phyloP scores from a whole-genome alignment of 2,113 vertebrate genomes.

The Perccottus glenii region DNA sequence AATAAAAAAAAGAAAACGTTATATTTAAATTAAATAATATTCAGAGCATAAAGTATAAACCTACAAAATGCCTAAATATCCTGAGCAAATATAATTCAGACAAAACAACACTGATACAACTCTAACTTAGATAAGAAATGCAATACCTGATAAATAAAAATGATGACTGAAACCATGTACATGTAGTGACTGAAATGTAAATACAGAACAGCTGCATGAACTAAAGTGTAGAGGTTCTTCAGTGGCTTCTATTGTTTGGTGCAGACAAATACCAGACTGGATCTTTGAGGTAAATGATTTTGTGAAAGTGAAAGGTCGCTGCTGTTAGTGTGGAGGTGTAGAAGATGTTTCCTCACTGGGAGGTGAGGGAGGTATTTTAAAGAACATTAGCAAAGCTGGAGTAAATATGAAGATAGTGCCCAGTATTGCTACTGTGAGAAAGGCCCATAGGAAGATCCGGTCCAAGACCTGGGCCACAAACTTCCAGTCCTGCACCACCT shows the following conservation, averaged over 20 bases:
- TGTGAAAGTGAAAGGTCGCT: slow-evolving; percentile 1
- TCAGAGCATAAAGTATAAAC: background rate
- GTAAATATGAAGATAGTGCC: slow-evolving; percentile 96
- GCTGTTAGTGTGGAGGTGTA: slow-evolving; percentile 44
- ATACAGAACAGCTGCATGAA: background rate
- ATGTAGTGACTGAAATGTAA: background rate
- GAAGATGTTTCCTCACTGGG: slow-evolving; percentile 56
- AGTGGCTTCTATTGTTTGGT: slow-evolving; percentile 3
- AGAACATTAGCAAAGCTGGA: slow-evolving; percentile 87
- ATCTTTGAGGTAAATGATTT: slow-evolving; percentile 2
- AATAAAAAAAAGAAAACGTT: too few species aligned
- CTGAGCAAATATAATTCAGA: background rate
- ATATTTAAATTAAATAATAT: background rate
- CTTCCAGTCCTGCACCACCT: slow-evolving; percentile 98
- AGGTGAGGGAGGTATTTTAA: slow-evolving; percentile 69
- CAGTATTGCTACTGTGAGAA: slow-evolving; percentile 85
- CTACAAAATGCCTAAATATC: background rate
- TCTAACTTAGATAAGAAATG: too few species aligned
- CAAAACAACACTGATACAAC: background rate
- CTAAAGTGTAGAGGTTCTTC: background rate
- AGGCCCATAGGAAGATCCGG: slow-evolving; percentile 94
- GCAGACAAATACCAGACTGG: slow-evolving; percentile 2
- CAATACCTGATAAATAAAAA: too few species aligned
- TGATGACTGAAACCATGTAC: too few species aligned
- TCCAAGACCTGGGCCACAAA: slow-evolving; percentile 96